Base-by-base conservation (phyloP, 30 jellyfish, hydroid and myxozoan genomes). In the Rhopilema esculentum region DNA sequence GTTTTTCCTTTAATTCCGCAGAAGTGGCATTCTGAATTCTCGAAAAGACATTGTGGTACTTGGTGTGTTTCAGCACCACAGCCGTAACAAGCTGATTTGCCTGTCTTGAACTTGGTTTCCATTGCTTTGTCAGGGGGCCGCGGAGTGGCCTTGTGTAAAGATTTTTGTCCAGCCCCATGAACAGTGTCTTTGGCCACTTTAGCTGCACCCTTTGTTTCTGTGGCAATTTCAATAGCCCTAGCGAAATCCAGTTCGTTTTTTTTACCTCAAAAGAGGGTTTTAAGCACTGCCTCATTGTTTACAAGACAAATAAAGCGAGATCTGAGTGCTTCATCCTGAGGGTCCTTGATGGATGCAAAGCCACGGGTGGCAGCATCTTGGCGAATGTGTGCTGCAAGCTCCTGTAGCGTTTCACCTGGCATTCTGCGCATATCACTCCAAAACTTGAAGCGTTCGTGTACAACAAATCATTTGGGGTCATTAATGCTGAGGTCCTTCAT, bases 311-410 rank as follows among this genome's bases (percentile, higher is more conserved):
- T 82, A 72, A 68, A 82, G 16, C 85, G 75, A 19, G 90, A 4
- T 70, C 89, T 31, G 23, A 72, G 28, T 49, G 93, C 91, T 53
- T 84, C 89, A 33, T 84, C 91, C 75, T 28, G 91, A 17, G 93
- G 91, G n/a, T 84, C 92, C 50, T 49, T n/a, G 74, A 71, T 49
- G 49, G 88, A 51, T 18, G 93, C 16, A 65, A 84, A 84, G 26
- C 75, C 84, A 52, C 90, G 33, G 21, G 82, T 84, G 30, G 91
- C 81, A 57, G 93, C 93, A 40, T 84, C 89, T 57, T 84, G 89
- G 27, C 93, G 90, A 57, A 73, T 75, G 7, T 64, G 49, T 61
- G 90, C 80, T 4, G 90, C 81, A 8, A 73, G 32, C 26, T 72
- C 90, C 33, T 84, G 91, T 8, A 84, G 20, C 21, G 93, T 84